Conservation (phyloP, 2,888 invertebrate genomes). For the Eristalis tenax region DNA sequence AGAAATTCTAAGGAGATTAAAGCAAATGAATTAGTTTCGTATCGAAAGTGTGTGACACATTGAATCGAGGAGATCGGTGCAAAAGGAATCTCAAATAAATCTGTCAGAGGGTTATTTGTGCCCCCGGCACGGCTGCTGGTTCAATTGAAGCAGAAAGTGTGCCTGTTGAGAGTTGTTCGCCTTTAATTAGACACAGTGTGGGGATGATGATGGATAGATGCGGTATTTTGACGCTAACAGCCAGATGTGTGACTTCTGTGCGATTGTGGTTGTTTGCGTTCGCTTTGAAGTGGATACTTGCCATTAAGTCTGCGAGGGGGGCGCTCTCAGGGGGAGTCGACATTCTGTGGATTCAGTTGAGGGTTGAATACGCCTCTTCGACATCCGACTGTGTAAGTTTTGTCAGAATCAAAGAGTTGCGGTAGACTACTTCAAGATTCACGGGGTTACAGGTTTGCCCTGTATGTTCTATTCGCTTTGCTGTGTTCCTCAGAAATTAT, state of each 20-base stretch:
- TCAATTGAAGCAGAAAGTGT: not conserved
- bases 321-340: not conserved
- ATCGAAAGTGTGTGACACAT: not conserved
- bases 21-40: constrained; percentile 23
- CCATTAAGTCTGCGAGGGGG: not conserved
- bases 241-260: not conserved
- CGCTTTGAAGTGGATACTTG: not conserved
- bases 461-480: no score
- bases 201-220: not conserved
- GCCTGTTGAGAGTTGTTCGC: not conserved
- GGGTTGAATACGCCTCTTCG: no score
- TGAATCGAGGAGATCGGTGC: not conserved
- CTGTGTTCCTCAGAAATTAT: no score
- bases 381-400: no score
- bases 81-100: constrained; percentile 1
- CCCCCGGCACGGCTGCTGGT: not conserved
- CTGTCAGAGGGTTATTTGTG: not conserved
- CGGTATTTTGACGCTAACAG: not conserved
- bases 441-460: no score
- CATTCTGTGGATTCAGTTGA: no score
- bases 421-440: no score
- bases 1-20: constrained; percentile 5
- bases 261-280: not conserved
- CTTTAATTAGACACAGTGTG: not conserved
- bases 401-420: no score